A percentile compares a stretch with the other conserved stretches of the same genome.
These are phyloP conservation scores for Synergus laeviventris DNA, from an alignment of 2,888 invertebrate genomes.

Conservation along the genomic window DNA sequence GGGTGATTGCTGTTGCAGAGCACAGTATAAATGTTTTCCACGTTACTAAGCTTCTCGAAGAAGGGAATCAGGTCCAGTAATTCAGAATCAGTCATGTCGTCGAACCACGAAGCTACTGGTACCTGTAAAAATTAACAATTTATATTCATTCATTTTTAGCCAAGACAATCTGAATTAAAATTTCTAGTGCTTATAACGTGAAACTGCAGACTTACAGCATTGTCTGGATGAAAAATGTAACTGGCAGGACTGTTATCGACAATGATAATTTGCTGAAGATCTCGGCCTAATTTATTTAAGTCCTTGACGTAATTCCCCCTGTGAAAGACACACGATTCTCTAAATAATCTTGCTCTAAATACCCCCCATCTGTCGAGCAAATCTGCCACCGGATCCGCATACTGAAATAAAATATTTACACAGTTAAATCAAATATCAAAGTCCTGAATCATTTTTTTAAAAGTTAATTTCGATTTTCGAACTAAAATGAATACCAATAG, in stretches of 20 bases:
- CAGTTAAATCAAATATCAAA: slow-evolving; percentile 16
- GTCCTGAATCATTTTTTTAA: slow-evolving; percentile 3
- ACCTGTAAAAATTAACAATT: slow-evolving; percentile 83
- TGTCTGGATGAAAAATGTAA: slow-evolving; percentile 99
- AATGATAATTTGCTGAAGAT: slow-evolving; percentile 97
- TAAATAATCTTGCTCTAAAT: slow-evolving; percentile 96
- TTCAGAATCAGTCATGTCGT: slow-evolving; percentile 98
- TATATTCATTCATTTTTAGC: neutral
- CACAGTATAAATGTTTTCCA: slow-evolving; percentile 97
- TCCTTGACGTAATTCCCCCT: slow-evolving; percentile 99
- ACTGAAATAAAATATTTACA: slow-evolving; percentile 78
- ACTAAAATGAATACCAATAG: neutral
- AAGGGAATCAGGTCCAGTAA: slow-evolving; percentile 97
- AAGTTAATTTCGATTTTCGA: neutral
- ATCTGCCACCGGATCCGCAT: slow-evolving; percentile 99
- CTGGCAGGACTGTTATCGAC: slow-evolving; percentile 99
- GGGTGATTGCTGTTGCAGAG: slow-evolving; percentile 94
- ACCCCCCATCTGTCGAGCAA: slow-evolving; percentile 98
- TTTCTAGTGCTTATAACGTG: neutral
- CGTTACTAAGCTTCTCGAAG: slow-evolving; percentile 97
- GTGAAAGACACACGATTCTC: slow-evolving; percentile 99
- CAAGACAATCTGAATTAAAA: neutral
- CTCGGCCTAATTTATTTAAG: slow-evolving; percentile 97
- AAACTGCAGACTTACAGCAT: slow-evolving; percentile 88
- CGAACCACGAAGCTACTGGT: slow-evolving; percentile 99